phyloP scores from a whole-genome alignment of 2,797 vertebrate species.

The Gobio occitaniae region DNA sequence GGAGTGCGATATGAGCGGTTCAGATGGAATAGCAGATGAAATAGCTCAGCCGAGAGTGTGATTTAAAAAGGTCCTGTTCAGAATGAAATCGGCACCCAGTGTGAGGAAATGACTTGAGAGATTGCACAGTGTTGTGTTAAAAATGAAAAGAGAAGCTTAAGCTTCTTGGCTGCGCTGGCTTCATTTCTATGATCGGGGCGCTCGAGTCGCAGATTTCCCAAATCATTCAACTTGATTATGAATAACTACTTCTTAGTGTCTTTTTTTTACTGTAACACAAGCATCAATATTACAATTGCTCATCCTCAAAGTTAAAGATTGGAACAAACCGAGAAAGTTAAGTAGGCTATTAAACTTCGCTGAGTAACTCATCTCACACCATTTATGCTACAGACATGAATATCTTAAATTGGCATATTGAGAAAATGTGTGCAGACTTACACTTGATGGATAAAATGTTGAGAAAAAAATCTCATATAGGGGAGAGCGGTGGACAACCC shows the following conservation, averaged over 20 bases:
- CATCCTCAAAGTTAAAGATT: not conserved
- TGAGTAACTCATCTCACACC: not conserved
- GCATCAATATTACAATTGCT: not conserved
- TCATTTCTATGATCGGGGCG: slow-evolving; percentile 51
- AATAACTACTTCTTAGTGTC: slow-evolving; percentile 11
- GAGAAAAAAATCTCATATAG: not conserved
- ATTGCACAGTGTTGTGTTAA: slow-evolving; percentile 51
- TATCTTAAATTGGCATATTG: not conserved
- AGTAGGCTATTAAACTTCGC: not conserved
- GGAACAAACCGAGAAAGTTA: not conserved
- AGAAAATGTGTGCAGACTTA: not conserved
- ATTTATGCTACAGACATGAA: not conserved
- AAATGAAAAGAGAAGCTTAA: slow-evolving; percentile 49
- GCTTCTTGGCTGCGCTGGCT: slow-evolving; percentile 34
- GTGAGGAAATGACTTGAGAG: slow-evolving; percentile 56
- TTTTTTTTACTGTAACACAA: not conserved
- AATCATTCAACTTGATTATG: slow-evolving; percentile 35
- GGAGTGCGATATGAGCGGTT: slow-evolving; percentile 51
- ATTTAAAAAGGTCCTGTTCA: slow-evolving; percentile 57
- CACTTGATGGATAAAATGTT: not conserved
- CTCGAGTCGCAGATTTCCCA: slow-evolving; percentile 25
- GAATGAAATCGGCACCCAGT: slow-evolving; percentile 50
- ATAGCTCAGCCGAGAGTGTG: slow-evolving; percentile 49
- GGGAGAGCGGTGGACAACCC: no score
- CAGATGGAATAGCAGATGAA: slow-evolving; percentile 61